These are phyloP conservation scores for Acanthochromis polyacanthus DNA, from an alignment of 2,113 vertebrate genomes.

Conservation along the genomic window DNA sequence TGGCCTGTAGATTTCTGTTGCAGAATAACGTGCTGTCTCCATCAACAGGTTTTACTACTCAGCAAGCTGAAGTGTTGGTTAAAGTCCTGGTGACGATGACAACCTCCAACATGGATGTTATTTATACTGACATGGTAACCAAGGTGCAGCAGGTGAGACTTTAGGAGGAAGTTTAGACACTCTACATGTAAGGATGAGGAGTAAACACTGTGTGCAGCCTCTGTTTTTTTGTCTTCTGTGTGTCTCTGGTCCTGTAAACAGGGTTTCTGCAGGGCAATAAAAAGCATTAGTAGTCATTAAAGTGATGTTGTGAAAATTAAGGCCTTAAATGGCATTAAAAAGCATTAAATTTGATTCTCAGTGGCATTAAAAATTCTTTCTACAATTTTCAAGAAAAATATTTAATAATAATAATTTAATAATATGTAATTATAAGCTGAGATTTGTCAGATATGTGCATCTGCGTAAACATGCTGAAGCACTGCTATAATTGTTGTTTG, in stretches of 20 bases:
- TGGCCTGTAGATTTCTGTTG: background rate
- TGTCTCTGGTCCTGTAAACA: background rate
- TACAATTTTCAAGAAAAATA: too few relatives aligned
- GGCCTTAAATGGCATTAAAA: too few relatives aligned
- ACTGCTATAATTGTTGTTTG: too few relatives aligned
- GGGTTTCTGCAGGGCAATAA: too few relatives aligned
- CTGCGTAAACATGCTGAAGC: too few relatives aligned
- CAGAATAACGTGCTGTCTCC: background rate
- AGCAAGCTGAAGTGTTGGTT: constrained; percentile 92
- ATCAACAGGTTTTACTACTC: constrained; percentile 88
- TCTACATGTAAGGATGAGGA: background rate
- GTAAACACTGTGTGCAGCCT: background rate
- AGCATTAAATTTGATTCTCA: too few relatives aligned
- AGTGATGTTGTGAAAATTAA: too few relatives aligned
- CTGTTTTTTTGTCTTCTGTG: background rate
- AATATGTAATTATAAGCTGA: too few relatives aligned
- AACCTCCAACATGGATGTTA: constrained; percentile 89
- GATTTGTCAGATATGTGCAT: too few relatives aligned
- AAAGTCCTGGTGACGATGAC: constrained; percentile 89
- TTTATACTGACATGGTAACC: constrained; percentile 95
- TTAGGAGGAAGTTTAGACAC: background rate
- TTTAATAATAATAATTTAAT: too few relatives aligned
- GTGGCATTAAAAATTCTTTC: too few relatives aligned
- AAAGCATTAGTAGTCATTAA: too few relatives aligned
- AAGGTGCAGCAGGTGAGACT: constrained; percentile 93